Conservation (phyloP, 2,888 invertebrate species). For the Trissolcus brochymenae region DNA sequence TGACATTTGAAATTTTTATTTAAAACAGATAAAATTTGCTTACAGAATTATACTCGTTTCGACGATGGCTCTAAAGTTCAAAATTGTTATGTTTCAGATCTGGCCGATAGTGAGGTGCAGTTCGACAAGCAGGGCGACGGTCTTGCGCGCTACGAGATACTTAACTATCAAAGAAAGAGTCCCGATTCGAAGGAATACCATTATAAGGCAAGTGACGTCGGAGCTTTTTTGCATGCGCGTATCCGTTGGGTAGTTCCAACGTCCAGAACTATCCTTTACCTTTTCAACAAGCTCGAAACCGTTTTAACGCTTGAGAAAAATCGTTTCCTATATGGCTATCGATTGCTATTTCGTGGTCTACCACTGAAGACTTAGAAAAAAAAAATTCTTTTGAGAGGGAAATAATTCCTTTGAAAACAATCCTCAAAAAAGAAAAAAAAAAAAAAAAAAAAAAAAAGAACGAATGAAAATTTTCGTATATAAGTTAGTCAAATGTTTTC, state of each 20-base stretch:
- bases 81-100: slow-evolving; percentile 76
- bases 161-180: slow-evolving; percentile 81
- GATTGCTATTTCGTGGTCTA: no score
- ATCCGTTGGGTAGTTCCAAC: slow-evolving; percentile 22
- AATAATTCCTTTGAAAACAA: no score
- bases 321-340: not conserved
- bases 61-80: not conserved
- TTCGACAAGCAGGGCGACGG: slow-evolving; percentile 86
- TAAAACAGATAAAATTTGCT: no score
- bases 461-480: slow-evolving; percentile 7
- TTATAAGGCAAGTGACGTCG: slow-evolving; percentile 76
- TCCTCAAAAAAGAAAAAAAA: not conserved
- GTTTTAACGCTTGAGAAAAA: slow-evolving; percentile 22
- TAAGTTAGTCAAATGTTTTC: slow-evolving; percentile 1
- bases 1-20: no score
- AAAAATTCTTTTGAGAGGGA: no score
- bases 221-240: slow-evolving; percentile 18
- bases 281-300: slow-evolving; percentile 19
- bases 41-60: no score
- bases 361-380: no score
- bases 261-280: slow-evolving; percentile 6
- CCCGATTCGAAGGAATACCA: slow-evolving; percentile 77
- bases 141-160: slow-evolving; percentile 84
- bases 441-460: not conserved
- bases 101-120: slow-evolving; percentile 82